Conservation (phyloP, 2,797 vertebrate genomes). For the Coregonus suidteri region DNA sequence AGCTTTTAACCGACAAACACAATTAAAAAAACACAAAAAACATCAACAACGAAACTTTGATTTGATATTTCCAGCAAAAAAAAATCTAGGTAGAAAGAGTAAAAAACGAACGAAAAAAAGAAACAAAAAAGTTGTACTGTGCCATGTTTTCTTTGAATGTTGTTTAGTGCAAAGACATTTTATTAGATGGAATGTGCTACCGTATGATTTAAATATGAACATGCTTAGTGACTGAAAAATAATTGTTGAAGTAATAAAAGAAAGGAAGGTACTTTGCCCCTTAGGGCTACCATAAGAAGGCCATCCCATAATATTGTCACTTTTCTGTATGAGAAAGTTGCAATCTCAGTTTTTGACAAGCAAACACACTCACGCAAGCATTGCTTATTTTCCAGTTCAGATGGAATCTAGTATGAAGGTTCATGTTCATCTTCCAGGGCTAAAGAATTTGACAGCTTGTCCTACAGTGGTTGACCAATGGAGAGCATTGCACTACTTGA, state of each 20-base stretch:
- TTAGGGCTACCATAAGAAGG: neutral
- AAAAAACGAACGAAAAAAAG: slow-evolving; percentile 57
- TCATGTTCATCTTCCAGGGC: slow-evolving; percentile 30
- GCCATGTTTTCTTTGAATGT: slow-evolving; percentile 94
- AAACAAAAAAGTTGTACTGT: slow-evolving; percentile 82
- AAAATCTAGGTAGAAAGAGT: slow-evolving; percentile 55
- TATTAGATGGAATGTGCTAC: slow-evolving; percentile 83
- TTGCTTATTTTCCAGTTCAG: slow-evolving; percentile 48
- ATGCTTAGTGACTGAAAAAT: slow-evolving; percentile 79
- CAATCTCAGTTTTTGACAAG: slow-evolving; percentile 54
- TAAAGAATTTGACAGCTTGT: slow-evolving; percentile 32
- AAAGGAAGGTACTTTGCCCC: slow-evolving; percentile 28
- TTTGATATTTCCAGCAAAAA: slow-evolving; percentile 82
- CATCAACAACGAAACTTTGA: slow-evolving; percentile 46
- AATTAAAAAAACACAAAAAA: slow-evolving; percentile 59
- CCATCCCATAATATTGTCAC: slow-evolving; percentile 25
- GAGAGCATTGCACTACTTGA: slow-evolving; percentile 67
- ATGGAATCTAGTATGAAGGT: slow-evolving; percentile 18
- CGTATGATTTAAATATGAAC: slow-evolving; percentile 81
- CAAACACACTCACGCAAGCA: slow-evolving; percentile 49
- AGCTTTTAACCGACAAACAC: slow-evolving; percentile 66
- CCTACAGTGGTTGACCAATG: slow-evolving; percentile 56
- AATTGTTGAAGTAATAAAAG: slow-evolving; percentile 59
- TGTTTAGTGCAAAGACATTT: slow-evolving; percentile 87
- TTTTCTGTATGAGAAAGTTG: slow-evolving; percentile 25